Evolutionary conservation across 2,888 invertebrate genomes (phyloP), one percentile per base, ranked within the genome.

Genomic region (Trilocha varians): DNA sequence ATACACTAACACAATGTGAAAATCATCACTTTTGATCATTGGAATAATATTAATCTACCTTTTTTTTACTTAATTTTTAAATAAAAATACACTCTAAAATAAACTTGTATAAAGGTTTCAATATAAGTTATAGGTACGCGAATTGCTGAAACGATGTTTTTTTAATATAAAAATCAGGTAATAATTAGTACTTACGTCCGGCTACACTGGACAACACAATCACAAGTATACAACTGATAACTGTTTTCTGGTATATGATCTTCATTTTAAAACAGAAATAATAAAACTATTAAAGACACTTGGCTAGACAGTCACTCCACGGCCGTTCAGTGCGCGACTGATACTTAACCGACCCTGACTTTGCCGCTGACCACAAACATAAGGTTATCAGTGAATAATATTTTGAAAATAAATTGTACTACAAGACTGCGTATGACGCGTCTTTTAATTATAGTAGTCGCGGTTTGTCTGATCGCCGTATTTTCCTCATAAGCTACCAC

Each of bases 321-420:
- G 59, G 58, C 63, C 66, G 62, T 69, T 48, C 58, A 45, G 63
- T 55, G 52, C 53, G 46, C 67, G 65, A 77, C 76, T 75, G 74
- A 66, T 64, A 60, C 51, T 57, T 50, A 62, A 50, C 57, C 57
- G 68, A 52, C 70, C 65, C 65, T 65, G 68, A 62, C 65, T 69
- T 57, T 59, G 60, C 54, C 56, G 51, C 57, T 44, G 53, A 60
- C 56, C 62, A 51, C 52, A 58, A 62, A 62, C 60, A 53, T 62
- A 66, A 74, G 74, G 76, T 75, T 76, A 77, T 74, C 73, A 70
- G 69, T 69, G 64, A 62, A 62, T 62, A 59, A 59, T 60, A 57
- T 55, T 63, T 62, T 62, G 52, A 51, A 63, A 62, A 66, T 63
- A 53, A 53, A 59, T 35, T 39, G 6, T 36, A 36, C 18, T 33